Evolutionary conservation across 2,797 vertebrate species (phyloP).

Genomic region (Gallirallus australis): DNA sequence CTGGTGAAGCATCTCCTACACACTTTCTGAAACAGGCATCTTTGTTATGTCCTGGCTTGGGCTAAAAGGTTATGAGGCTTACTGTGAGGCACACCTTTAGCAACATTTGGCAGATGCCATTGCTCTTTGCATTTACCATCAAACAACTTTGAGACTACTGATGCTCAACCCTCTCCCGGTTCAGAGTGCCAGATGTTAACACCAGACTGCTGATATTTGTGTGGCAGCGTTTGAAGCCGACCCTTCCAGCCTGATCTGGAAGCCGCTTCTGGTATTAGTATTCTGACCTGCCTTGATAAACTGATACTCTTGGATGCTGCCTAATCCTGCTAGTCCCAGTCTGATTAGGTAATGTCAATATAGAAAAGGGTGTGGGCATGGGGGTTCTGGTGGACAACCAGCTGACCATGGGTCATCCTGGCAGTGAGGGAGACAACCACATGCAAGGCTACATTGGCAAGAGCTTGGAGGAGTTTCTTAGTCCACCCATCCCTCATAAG

Average conservation of each 20-base stretch:
- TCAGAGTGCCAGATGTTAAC: background rate
- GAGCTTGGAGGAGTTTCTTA: background rate
- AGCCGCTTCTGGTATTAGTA: background rate
- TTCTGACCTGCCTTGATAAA: background rate
- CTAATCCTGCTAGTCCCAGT: background rate
- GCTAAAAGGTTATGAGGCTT: background rate
- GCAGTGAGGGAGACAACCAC: background rate
- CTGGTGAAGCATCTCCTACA: background rate
- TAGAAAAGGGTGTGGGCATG: background rate
- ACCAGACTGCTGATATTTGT: accelerated
- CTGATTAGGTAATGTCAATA: background rate
- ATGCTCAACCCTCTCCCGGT: no score
- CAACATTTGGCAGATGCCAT: accelerated
- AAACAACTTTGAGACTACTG: background rate
- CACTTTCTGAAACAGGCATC: background rate
- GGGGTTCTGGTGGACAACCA: background rate
- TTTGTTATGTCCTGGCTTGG: background rate
- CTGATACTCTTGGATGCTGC: background rate
- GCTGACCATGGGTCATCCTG: background rate
- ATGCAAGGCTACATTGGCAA: background rate
- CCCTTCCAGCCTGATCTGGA: background rate
- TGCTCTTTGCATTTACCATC: background rate
- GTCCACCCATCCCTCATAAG: background rate
- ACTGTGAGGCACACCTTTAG: background rate
- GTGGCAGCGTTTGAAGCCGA: accelerated